Evolutionary conservation across 2,888 invertebrate species (phyloP), one percentile per base, ranked within the genome.

Genomic region (Drosophila paranaensis): DNA sequence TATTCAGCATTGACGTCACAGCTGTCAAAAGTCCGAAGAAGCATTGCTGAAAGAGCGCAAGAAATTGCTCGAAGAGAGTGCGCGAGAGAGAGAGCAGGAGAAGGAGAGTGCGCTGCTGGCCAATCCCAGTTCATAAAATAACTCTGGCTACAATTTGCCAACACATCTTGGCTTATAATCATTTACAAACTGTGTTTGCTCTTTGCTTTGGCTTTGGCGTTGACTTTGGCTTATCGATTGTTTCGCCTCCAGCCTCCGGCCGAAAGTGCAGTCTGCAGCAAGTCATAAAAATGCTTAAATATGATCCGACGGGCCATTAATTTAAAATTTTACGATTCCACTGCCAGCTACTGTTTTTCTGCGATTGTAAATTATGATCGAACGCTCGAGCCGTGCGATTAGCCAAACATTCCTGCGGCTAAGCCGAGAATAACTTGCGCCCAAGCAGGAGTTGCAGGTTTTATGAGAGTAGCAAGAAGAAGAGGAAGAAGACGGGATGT

Each of bases 281-380:
- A 73, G 78, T 89, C 91, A 82, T 91, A 91, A 91, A 91, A 91
- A 89, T 84, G 83, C 83, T 90, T 90, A 90, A 91, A 91, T 91
- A 91, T 91, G 89, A 91, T 91, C 88, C 84, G 91, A 91, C 88
- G 89, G 88, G 89, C 83, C 91, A 91, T 91, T 91, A 91, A 91
- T 91, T 91, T 85, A 69, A 90, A 88, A 82, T 87, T 91, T 91
- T 91, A 91, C 79, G 91, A 89, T 75, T 81, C 74, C 60, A 76
- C 79, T 79, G 81, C 88, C 83, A 84, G 91, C 91, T 91, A 91
- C 90, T 91, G 90, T 89, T 89, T 90, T 88, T 81, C 20, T 79
- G 85, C 88, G 90, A 84, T 83, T 91, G 90, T 91, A 91, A 91
- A 88, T 91, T 91, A 91, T 89, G 88, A 87, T 84, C 74, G 69